Conservation (phyloP, 1,140 invertebrate species). For the Lepidurus apus region DNA sequence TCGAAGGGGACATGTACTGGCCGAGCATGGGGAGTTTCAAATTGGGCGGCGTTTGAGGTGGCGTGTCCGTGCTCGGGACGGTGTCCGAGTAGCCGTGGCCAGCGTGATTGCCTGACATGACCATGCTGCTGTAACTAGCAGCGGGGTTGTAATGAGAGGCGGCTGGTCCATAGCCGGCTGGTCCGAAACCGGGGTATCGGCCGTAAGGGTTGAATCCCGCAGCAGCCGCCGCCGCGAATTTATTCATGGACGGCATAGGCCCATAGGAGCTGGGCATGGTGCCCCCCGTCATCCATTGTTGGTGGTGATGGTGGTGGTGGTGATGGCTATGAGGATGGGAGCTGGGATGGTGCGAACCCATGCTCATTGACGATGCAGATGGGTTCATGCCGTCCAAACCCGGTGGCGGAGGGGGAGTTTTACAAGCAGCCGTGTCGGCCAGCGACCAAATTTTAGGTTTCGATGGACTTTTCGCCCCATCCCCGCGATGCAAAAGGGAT, state of each 20-base stretch:
- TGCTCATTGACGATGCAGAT: conserved; percentile 37
- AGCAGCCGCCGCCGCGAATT: conserved; percentile 44
- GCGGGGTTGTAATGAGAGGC: conserved; percentile 14
- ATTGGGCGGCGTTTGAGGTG: conserved; percentile 84
- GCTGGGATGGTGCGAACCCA: conserved; percentile 47
- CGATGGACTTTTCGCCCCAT: neutral
- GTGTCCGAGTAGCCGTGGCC: conserved; percentile 34
- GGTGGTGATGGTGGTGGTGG: conserved; percentile 39
- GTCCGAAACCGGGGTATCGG: conserved; percentile 32
- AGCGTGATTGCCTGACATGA: conserved; percentile 26
- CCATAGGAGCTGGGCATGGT: conserved; percentile 26
- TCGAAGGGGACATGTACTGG: conserved; percentile 54
- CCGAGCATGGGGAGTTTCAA: conserved; percentile 57
- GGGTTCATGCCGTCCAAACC: conserved; percentile 31
- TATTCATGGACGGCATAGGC: conserved; percentile 33
- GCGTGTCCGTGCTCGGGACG: conserved; percentile 76
- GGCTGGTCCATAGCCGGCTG: conserved; percentile 37
- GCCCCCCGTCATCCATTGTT: conserved; percentile 40
- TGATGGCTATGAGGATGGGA: conserved; percentile 43
- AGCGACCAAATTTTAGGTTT: conserved; percentile 97
- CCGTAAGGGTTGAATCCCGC: conserved; percentile 34
- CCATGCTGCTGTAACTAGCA: conserved; percentile 29
- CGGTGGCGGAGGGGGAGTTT: conserved; percentile 70
- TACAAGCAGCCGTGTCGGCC: conserved; percentile 93
- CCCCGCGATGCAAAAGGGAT: neutral